Percentiles rank a stretch among this genome's conserved stretches.
Evolutionary conservation across 2,113 vertebrate genomes (phyloP).

Genomic region (Erinaceus europaeus): DNA sequence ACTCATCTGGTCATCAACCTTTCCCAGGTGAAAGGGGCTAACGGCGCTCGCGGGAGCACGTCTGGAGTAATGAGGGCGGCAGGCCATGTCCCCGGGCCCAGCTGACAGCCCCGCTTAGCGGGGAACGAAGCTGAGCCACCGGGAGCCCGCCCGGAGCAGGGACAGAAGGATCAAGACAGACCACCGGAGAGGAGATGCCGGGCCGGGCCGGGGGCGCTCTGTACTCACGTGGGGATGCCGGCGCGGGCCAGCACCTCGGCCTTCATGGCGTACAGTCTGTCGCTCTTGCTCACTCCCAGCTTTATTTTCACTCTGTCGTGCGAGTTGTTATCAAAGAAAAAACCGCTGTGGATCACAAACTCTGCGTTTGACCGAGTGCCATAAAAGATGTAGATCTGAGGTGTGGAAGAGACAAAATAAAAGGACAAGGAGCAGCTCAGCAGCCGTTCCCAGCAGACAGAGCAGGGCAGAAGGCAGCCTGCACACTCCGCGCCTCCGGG

Average conservation of each 20-base stretch:
- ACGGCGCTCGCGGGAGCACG: slow-evolving; percentile 51
- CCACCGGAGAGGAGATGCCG: neutral
- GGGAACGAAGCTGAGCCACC: too few relatives aligned
- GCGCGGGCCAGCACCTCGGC: slow-evolving; percentile 97
- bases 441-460: slow-evolving; percentile 69
- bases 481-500: too few relatives aligned
- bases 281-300: slow-evolving; percentile 98
- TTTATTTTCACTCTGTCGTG: slow-evolving; percentile 99
- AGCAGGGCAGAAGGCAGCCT: slow-evolving; percentile 56
- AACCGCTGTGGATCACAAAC: slow-evolving; percentile 99
- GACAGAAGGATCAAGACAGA: neutral
- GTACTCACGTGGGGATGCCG: slow-evolving; percentile 95
- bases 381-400: slow-evolving; percentile 99
- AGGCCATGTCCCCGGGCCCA: too few relatives aligned
- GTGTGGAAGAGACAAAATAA: slow-evolving; percentile 82
- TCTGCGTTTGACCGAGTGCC: slow-evolving; percentile 98
- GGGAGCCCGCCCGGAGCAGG: too few relatives aligned
- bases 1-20: slow-evolving; percentile 74
- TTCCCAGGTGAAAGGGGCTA: slow-evolving; percentile 57
- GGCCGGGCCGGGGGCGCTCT: neutral
- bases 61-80: too few relatives aligned
- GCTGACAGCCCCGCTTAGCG: too few relatives aligned
- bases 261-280: slow-evolving; percentile 91
- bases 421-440: slow-evolving; percentile 79
- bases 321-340: slow-evolving; percentile 98